Evolutionary conservation across 1,140 invertebrate genomes (phyloP), one percentile per base, ranked within the genome.

Genomic region (Hycleus phaleratus): DNA sequence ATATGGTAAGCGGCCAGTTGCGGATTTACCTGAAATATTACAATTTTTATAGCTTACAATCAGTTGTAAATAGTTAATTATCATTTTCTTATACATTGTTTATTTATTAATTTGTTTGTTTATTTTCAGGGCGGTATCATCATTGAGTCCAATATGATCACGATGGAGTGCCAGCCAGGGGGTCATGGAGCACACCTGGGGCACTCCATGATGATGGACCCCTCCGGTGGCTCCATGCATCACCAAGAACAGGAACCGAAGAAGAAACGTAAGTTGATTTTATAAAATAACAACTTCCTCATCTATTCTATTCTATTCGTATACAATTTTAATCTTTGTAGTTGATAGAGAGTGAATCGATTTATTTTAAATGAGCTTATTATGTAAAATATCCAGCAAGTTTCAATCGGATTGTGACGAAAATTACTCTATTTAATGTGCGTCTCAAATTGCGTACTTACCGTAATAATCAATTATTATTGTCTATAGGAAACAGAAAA

Each of bases 131-230:
- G 63, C 40, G 49, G 26, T 48, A 46, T 47, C 62, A 68, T 66
- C 66, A 68, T 68, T 65, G 65, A 68, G 62, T 60, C 61, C 64
- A 69, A 64, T 66, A 73, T 73, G 72, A 73, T 73, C 66, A 73
- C 71, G 65, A 73, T 73, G 72, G 72, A 73, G 71, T 73, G 72
- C 64, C 72, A 73, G 62, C 71, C 72, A 66, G 72, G 71, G 52
- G 70, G 71, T 66, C 72, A 73, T 62, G 70, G 68, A 46, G 72
- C 68, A 51, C 72, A 72, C 66, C 66, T 73, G 68, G 72, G 72
- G 63, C 72, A 74, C 72, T 72, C 72, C 71, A 74, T 74, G 70
- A 68, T 74, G 64, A 58, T 74, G 56, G 72, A 74, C 55, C 72
- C 70, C 58, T 66, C 69, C 12, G 55, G 58, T 12, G 60, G 61